Base-by-base conservation (phyloP, 2,113 vertebrate genomes). In the Sigmodon hispidus region DNA sequence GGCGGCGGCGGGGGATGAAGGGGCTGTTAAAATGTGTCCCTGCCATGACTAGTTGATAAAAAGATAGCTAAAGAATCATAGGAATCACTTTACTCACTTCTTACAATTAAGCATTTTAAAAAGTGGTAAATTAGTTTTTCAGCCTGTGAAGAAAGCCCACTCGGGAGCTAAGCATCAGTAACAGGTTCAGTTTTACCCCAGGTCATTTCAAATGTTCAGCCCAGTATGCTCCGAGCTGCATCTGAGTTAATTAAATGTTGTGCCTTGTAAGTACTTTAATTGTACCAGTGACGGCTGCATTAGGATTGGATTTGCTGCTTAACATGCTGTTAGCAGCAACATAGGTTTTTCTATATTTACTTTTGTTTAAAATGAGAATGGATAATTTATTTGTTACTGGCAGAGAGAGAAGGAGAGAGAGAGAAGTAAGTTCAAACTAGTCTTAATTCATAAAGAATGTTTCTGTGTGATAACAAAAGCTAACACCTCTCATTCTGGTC, bases 361-460 rank as follows among this genome's bases (percentile, higher is more conserved):
- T 76, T 96, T 67, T 69, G n/a, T n/a, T 96, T 70, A 50, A 81
- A 73, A 55, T 93, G 73, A 92, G 45, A 83, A 55, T 43, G 52
- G 52, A 57, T 76, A 31, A 81, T 87, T 93, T 92, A 65, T 85
- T 31, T 79, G 45, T 57, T 40, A 77, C 43, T 79, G 43, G 45
- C 59, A 43, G 57, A 40, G n/a, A 40, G n/a, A 24, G 12, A 81
- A 40, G 11, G 8, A 43, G 13, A 31, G 16, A 31, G 34, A 29
- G 10, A 26, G 16, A 52, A 52, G 40, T 40, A 59, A 15, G 57
- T 83, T 48, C 17, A 86, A 31, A 45, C 61, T 91, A 31, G 4
- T 43, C 43, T 90, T 84, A 92, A 75, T 17, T 67, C 70, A 1
- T 81, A 50, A 80, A 94, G 75, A 67, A 85, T 70, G 73, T 89